These are phyloP conservation scores for Willisornis vidua DNA, from an alignment of 2,113 vertebrate species.

Conservation along the genomic window DNA sequence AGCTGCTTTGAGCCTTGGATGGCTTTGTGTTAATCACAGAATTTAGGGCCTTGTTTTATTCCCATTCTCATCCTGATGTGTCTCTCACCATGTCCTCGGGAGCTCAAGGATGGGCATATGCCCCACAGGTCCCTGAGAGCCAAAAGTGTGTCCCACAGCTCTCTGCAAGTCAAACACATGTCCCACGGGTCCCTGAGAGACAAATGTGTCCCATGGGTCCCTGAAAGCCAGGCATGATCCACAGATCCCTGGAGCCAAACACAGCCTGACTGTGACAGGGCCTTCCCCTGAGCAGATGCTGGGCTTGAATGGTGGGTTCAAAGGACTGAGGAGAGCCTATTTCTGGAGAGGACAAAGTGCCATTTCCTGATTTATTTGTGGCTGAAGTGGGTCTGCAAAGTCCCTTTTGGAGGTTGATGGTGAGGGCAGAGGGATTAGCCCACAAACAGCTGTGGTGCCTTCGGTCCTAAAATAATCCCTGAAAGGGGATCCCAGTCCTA, in stretches of 20 bases:
- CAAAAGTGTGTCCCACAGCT: not conserved
- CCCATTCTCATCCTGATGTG: not conserved
- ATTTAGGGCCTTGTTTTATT: not conserved
- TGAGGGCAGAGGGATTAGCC: constrained; percentile 41
- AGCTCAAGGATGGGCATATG: not conserved
- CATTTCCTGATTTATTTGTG: not conserved
- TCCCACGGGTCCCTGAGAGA: not conserved
- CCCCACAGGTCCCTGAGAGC: not conserved
- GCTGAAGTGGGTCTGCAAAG: not conserved
- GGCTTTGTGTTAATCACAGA: not conserved
- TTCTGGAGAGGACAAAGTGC: constrained; percentile 1
- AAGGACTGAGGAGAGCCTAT: not conserved
- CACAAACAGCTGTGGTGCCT: constrained; percentile 34
- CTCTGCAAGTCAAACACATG: not conserved
- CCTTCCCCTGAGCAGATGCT: not conserved
- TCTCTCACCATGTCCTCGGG: not conserved
- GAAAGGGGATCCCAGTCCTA: constrained; percentile 37
- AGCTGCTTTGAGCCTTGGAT: not conserved
- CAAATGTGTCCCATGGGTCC: not conserved
- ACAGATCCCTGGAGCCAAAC: not conserved
- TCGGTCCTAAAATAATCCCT: constrained; percentile 46
- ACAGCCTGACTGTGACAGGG: accelerated
- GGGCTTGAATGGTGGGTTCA: accelerated
- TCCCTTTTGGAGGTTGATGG: not conserved
- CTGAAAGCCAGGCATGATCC: not conserved